Conservation (phyloP, 2,797 vertebrate genomes). For the Pteropus rufus region DNA sequence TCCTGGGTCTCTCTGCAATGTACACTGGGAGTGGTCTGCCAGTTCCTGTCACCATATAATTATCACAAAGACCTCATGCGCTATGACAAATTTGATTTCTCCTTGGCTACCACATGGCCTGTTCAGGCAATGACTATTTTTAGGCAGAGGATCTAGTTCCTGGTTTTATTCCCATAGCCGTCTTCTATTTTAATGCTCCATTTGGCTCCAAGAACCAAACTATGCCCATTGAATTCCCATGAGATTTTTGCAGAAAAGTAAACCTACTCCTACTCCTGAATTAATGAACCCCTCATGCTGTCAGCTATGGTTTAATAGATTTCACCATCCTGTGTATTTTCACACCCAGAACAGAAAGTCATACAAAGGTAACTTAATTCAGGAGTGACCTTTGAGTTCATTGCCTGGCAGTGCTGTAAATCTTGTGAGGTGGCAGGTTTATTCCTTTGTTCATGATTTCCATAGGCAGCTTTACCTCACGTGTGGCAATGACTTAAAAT, state of each 20-base stretch:
- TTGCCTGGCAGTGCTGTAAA: constrained; percentile 55
- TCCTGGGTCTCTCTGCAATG: neutral
- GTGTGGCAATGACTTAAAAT: constrained; percentile 39
- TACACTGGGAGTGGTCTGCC: neutral
- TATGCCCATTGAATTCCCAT: constrained; percentile 41
- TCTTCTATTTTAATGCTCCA: constrained; percentile 46
- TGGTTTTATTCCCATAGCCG: constrained; percentile 39
- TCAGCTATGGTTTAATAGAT: constrained; percentile 58
- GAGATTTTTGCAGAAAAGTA: neutral
- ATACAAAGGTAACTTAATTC: constrained; percentile 73
- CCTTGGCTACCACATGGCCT: neutral
- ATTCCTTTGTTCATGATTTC: constrained; percentile 56
- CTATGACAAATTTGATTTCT: constrained; percentile 48
- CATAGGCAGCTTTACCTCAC: constrained; percentile 21
- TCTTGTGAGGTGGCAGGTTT: constrained; percentile 54
- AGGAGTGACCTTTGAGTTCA: constrained; percentile 69
- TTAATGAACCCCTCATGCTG: constrained; percentile 60
- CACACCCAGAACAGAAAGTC: constrained; percentile 72
- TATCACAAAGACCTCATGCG: neutral
- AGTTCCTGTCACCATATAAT: neutral
- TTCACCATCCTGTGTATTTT: constrained; percentile 70
- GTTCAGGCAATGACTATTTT: constrained; percentile 17
- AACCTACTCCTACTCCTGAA: constrained; percentile 26
- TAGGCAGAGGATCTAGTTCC: constrained; percentile 26
- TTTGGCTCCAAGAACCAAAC: constrained; percentile 40